Base-by-base conservation (phyloP, 2,888 invertebrate species). In the Diploptera punctata region DNA sequence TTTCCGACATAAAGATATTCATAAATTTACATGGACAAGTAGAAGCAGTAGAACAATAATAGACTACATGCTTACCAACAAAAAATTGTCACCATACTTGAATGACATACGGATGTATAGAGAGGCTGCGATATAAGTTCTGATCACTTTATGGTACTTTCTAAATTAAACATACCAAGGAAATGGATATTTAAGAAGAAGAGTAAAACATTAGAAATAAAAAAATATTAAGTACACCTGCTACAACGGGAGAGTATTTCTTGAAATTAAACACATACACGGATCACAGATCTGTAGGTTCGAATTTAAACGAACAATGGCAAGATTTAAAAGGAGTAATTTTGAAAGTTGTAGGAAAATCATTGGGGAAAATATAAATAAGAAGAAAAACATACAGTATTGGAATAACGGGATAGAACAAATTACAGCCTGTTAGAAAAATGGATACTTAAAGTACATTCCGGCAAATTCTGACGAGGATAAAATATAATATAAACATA, bases 31-130 rank as follows among this genome's bases (percentile, higher is more conserved):
- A 7, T 49, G 49, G 49, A n/a, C 49, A 49, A n/a, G 4, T 7
- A 18, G 49, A 49, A n/a, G 54, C 3, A 18, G 16, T 21, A 54
- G 54, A 54, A 5, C 54, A 10, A 54, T 54, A 21, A 54, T 54
- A 9, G 54, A 54, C 21, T 54, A 54, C 16, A 54, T 54, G 10
- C 54, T 54, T 54, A 54, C 54, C 16, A 54, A 54, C 24, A 54
- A 54, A 9, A 54, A 54, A 24, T 21, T 54, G 16, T 54, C 54
- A 9, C n/a, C 54, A 5, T 21, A 54, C n/a, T 3, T 54, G 54
- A 54, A 18, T 16, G 54, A 9, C 16, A 54, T 5, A 3, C 26
- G 54, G 33, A n/a, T 54, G 54, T 21, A 16, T 54, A 21, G 3
- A 54, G 54, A 54, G 54, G 54, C 3, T 54, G 24, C 24, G 19